Conservation (phyloP, 2,888 invertebrate genomes). For the Eledone cirrhosa region DNA sequence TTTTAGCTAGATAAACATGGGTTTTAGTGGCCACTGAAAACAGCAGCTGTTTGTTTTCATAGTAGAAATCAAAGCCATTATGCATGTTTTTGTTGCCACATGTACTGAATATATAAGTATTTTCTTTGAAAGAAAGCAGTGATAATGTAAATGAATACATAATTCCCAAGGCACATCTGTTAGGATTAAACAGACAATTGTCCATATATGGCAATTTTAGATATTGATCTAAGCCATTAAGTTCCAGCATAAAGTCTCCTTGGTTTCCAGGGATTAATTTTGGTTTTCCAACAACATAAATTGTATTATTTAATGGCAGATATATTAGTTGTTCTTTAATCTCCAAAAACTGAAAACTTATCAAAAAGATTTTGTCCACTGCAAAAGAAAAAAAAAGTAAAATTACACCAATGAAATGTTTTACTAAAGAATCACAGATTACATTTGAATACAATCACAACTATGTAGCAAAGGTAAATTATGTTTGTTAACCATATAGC, state of each 20-base stretch:
- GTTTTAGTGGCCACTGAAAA: slow-evolving; percentile 33
- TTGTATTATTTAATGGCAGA: slow-evolving; percentile 36
- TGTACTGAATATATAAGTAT: slow-evolving; percentile 36
- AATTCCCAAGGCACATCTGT: slow-evolving; percentile 33
- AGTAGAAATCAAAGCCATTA: slow-evolving; percentile 34
- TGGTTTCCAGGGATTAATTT: slow-evolving; percentile 43
- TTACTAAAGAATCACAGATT: too few relatives aligned
- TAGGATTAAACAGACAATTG: slow-evolving; percentile 32
- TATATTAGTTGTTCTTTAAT: slow-evolving; percentile 38
- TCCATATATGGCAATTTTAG: neutral
- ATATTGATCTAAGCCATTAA: slow-evolving; percentile 48
- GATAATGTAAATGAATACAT: slow-evolving; percentile 31
- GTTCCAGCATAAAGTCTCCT: slow-evolving; percentile 45
- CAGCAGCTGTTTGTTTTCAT: slow-evolving; percentile 31
- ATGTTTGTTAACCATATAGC: too few relatives aligned
- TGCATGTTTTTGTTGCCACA: slow-evolving; percentile 33
- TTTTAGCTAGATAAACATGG: slow-evolving; percentile 32
- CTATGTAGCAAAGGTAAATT: too few relatives aligned
- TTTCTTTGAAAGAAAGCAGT: slow-evolving; percentile 32
- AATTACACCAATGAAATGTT: neutral
- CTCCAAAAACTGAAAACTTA: slow-evolving; percentile 41
- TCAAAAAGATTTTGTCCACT: slow-evolving; percentile 41
- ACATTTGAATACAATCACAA: too few relatives aligned
- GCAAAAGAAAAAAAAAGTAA: slow-evolving; percentile 30
- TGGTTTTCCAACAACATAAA: slow-evolving; percentile 44